phyloP scores from a whole-genome alignment of 2,888 invertebrate species.

The Branchellion lobata region DNA sequence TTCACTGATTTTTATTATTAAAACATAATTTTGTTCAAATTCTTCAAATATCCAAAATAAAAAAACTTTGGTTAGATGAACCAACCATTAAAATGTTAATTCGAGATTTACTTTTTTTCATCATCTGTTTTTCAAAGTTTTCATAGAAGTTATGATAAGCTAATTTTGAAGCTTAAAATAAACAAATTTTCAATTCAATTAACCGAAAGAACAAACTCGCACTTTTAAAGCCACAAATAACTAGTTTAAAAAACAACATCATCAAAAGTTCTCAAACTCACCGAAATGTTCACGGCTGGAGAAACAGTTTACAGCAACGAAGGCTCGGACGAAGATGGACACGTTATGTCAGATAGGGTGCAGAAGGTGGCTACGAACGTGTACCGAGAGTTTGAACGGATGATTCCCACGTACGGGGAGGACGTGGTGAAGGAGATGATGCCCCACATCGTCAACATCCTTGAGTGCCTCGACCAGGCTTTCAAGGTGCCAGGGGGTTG shows the following conservation, averaged over 20 bases:
- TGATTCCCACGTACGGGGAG: slow-evolving; percentile 96
- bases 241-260: neutral
- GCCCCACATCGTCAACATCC: slow-evolving; percentile 94
- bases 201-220: too few relatives aligned
- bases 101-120: neutral
- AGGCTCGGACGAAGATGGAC: slow-evolving; percentile 76
- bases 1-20: too few relatives aligned
- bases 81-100: slow-evolving; percentile 3
- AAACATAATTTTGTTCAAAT: too few relatives aligned
- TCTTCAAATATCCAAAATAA: too few relatives aligned
- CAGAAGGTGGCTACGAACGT: slow-evolving; percentile 94
- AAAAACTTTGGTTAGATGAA: neutral
- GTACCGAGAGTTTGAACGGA: slow-evolving; percentile 96
- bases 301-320: slow-evolving; percentile 37
- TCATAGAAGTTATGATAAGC: too few relatives aligned
- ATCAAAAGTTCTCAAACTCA: neutral
- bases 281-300: slow-evolving; percentile 27
- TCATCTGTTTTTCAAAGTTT: neutral
- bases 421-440: slow-evolving; percentile 95
- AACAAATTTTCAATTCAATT: neutral
- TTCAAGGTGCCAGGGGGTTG: slow-evolving; percentile 68
- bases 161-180: too few relatives aligned
- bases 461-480: slow-evolving; percentile 92
- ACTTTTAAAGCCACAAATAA: neutral
- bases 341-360: slow-evolving; percentile 96